phyloP scores from a whole-genome alignment of 2,113 vertebrate species.

The Sinosuthora webbiana region DNA sequence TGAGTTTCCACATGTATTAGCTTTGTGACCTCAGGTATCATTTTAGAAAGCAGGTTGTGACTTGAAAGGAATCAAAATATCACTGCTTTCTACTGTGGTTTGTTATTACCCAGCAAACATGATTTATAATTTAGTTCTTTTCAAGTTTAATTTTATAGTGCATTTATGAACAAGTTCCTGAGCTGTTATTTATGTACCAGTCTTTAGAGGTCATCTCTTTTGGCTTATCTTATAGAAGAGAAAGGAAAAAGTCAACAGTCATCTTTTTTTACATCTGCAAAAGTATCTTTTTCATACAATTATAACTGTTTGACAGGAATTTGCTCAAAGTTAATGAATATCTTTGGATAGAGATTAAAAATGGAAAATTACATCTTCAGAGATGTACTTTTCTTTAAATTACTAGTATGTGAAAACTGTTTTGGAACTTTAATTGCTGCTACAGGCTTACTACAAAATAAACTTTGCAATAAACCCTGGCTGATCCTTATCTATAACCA shows the following conservation, averaged over 20 bases:
- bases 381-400: conserved; percentile 71
- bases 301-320: conserved; percentile 66
- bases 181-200: neutral
- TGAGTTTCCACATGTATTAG: neutral
- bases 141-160: neutral
- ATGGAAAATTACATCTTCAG: conserved; percentile 69
- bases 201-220: conserved; percentile 9
- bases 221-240: conserved; percentile 44
- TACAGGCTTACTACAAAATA: conserved; percentile 54
- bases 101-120: neutral
- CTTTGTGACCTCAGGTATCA: neutral
- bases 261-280: conserved; percentile 42
- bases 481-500: conserved; percentile 62
- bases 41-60: neutral
- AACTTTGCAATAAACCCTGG: conserved; percentile 59
- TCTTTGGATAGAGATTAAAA: conserved; percentile 63
- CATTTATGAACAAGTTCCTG: conserved; percentile 10
- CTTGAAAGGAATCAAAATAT: neutral
- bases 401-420: conserved; percentile 69
- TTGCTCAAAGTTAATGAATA: conserved; percentile 65
- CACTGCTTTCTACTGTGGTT: neutral
- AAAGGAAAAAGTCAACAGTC: conserved; percentile 30
- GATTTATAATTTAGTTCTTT: neutral
- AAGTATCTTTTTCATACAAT: conserved; percentile 65
- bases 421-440: conserved; percentile 69